Base-by-base conservation (phyloP, 2,888 invertebrate genomes). In the Cryptocephalus moraei region DNA sequence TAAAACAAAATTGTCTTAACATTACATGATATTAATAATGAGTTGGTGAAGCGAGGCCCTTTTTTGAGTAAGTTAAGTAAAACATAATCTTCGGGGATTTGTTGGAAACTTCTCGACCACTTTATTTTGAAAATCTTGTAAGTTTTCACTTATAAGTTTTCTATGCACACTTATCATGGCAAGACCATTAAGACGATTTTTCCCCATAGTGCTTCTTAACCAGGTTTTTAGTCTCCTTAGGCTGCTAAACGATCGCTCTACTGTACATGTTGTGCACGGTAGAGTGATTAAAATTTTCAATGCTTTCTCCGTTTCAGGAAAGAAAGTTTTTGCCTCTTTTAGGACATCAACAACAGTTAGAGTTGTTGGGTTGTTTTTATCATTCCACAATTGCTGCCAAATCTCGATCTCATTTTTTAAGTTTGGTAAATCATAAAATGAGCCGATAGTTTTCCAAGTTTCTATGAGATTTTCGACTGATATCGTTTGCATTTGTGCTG, bases 401-500 rank as follows among this genome's bases (percentile, higher is more conserved):
- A 45, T n/a, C 38, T 43, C 43, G 41, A 46, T 14, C 39, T 45
- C 40, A 48, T 39, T 48, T 38, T 49, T 49, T 31, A 48, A 41
- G 45, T 48, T 48, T 32, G 48, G 42, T 48, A 48, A 45, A 33
- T 41, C 10, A 38, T 48, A 45, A 43, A 32, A 32, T 32, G 10
- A 39, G 32, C 39, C 40, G 32, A 45, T 39, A 45, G 45, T 31
- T 45, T 45, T 8, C 14, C 44, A 44, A 44, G 41, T 42, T 49
- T 49, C 40, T 39, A n/a, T 32, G 33, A 49, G 47, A 47, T 44
- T 41, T 47, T 47, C 42, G 13, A 41, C 22, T 44, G 44, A 34
- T 46, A 49, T 47, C 31, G 41, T 47, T 44, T 38, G 38, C 46
- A 49, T 47, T 41, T 49, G 44, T 34, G 41, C 49, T 13, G 49